These are phyloP conservation scores for Aythya baeri DNA, from an alignment of 2,113 vertebrate genomes.

Conservation along the genomic window DNA sequence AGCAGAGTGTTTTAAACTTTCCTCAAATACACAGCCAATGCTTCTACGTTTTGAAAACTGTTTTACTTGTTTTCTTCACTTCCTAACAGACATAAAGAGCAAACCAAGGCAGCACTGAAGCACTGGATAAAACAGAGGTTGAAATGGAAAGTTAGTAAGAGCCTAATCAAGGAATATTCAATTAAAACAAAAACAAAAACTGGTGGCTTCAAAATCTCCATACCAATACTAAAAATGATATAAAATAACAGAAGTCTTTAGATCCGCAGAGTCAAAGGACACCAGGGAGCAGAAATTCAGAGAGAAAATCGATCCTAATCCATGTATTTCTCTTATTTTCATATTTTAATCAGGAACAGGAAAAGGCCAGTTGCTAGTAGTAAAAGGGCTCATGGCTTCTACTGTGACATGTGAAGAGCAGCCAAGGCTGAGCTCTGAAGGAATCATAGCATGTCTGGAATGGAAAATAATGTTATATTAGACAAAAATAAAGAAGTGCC, in stretches of 20 bases:
- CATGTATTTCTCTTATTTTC: not conserved
- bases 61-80: slow-evolving; percentile 41
- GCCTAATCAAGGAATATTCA: not conserved
- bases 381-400: not conserved
- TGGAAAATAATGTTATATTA: not conserved
- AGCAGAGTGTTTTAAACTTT: not conserved
- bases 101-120: slow-evolving; percentile 10
- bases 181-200: not conserved
- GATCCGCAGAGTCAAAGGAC: not conserved
- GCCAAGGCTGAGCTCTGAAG: not conserved
- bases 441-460: not conserved
- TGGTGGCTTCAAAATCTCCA: not conserved
- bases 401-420: not conserved
- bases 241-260: not conserved
- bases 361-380: not conserved
- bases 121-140: not conserved
- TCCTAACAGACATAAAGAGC: slow-evolving; percentile 34
- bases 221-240: not conserved
- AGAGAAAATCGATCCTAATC: not conserved
- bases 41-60: not conserved
- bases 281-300: not conserved
- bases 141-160: not conserved
- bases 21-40: not conserved
- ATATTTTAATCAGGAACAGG: slow-evolving; percentile 19
- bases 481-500: not conserved